Evolutionary conservation across 2,888 invertebrate genomes (phyloP), one percentile per base, ranked within the genome.

Genomic region (Heliconius cydno): DNA sequence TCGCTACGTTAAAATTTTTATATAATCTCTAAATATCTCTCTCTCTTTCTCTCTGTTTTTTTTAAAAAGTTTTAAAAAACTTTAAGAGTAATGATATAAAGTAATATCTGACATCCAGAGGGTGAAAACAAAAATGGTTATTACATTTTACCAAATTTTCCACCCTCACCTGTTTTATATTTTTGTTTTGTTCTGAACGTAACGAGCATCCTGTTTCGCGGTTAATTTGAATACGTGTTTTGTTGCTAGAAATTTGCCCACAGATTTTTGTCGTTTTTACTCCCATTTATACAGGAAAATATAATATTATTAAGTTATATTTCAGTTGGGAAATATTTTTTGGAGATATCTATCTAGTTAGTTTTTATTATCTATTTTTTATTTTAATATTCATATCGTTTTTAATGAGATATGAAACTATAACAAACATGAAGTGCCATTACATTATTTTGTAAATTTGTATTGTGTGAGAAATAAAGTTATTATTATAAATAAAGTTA

Each of bases 141-240:
- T 90, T 87, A 88, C 89, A 87, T 88, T 88, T 87, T 87, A 85
- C 85, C 84, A 86, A 86, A 87, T 88, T 88, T 87, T 87, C 87
- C 88, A 90, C 89, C 87, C 88, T 90, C 88, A 90, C 91, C 89
- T 91, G 91, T 89, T 90, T 86, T 88, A 86, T 88, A 86, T 86
- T 88, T 89, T 90, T 87, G 88, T 88, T 90, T 91, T 89, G 85
- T 90, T 86, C 87, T 86, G 83, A 84, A 85, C 88, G 87, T 92
- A 92, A 93, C 92, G 92, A 93, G 92, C 91, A 88, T 92, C 92
- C 92, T 89, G 92, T 90, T 89, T 86, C 86, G 89, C 86, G 90
- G 92, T 92, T 93, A 93, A 93, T 93, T 93, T 92, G 90, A 90
- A 92, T 91, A 88, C 90, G 88, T 89, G 90, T 92, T 92, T 91